Conservation (phyloP, 2,797 vertebrate genomes). For the Trichosurus vulpecula region DNA sequence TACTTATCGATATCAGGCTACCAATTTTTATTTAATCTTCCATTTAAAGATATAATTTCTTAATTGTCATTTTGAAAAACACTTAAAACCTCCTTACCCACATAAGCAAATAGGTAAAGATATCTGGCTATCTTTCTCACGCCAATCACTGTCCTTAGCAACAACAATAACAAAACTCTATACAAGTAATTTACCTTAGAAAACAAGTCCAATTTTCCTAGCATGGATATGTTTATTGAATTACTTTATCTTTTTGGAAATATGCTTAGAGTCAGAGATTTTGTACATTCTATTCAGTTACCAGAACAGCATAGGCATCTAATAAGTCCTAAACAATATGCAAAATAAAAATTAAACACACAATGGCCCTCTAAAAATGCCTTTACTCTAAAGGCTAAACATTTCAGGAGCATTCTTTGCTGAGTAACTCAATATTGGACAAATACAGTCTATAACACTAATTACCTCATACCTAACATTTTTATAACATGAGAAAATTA, state of each 20-base stretch:
- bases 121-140: background rate
- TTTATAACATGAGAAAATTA: background rate
- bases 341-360: slow-evolving; percentile 22
- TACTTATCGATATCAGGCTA: background rate
- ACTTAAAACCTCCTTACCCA: background rate
- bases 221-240: background rate
- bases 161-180: background rate
- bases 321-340: slow-evolving; percentile 10
- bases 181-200: background rate
- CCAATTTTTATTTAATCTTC: slow-evolving; percentile 3
- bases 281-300: slow-evolving; percentile 32
- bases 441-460: background rate
- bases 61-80: background rate
- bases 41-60: background rate
- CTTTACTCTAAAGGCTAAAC: background rate
- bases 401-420: slow-evolving; percentile 7
- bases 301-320: background rate
- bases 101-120: background rate
- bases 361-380: background rate
- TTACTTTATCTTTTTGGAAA: slow-evolving; percentile 67
- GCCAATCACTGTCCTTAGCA: background rate
- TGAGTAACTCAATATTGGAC: background rate
- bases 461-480: slow-evolving; percentile 1
- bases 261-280: slow-evolving; percentile 58
- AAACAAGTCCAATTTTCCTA: background rate